phyloP scores from a whole-genome alignment of 2,888 invertebrate species.

The Lagria hirta region DNA sequence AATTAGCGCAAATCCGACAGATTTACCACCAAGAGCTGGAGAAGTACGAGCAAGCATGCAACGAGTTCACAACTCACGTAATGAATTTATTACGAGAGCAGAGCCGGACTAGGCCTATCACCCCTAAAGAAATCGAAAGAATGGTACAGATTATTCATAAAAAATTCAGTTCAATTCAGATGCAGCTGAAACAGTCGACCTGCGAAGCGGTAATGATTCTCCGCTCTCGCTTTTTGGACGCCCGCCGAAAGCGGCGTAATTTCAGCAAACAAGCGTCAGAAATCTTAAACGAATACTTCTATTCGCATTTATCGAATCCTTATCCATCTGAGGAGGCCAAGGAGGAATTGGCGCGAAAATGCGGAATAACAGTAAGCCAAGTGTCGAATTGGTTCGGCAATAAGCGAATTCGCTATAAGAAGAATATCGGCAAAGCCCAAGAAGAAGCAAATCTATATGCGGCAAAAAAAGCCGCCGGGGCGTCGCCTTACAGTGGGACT shows the following conservation, averaged over 20 bases:
- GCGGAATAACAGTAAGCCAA: slow-evolving; percentile 93
- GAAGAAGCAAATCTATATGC: slow-evolving; percentile 99
- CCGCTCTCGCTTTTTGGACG: slow-evolving; percentile 79
- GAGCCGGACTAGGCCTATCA: slow-evolving; percentile 95
- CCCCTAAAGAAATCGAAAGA: slow-evolving; percentile 98
- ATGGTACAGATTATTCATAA: slow-evolving; percentile 99
- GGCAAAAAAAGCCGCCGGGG: slow-evolving; percentile 94
- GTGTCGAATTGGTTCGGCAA: slow-evolving; percentile 99
- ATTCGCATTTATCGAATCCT: slow-evolving; percentile 98
- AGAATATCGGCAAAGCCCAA: slow-evolving; percentile 99
- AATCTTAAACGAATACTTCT: slow-evolving; percentile 99
- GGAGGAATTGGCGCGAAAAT: slow-evolving; percentile 98
- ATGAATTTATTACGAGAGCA: slow-evolving; percentile 96
- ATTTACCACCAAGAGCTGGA: slow-evolving; percentile 99
- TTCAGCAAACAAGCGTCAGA: slow-evolving; percentile 99
- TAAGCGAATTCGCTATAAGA: slow-evolving; percentile 99
- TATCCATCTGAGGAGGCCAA: slow-evolving; percentile 99
- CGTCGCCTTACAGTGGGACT: slow-evolving; percentile 74
- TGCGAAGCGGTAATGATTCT: slow-evolving; percentile 99
- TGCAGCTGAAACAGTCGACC: slow-evolving; percentile 99
- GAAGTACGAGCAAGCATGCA: slow-evolving; percentile 99
- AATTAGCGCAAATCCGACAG: slow-evolving; percentile 96
- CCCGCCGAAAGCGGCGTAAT: slow-evolving; percentile 90
- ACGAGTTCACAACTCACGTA: slow-evolving; percentile 99
- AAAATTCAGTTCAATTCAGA: slow-evolving; percentile 96